Conservation (phyloP, 2,888 invertebrate species). For the Dorcus parallelipipedus region DNA sequence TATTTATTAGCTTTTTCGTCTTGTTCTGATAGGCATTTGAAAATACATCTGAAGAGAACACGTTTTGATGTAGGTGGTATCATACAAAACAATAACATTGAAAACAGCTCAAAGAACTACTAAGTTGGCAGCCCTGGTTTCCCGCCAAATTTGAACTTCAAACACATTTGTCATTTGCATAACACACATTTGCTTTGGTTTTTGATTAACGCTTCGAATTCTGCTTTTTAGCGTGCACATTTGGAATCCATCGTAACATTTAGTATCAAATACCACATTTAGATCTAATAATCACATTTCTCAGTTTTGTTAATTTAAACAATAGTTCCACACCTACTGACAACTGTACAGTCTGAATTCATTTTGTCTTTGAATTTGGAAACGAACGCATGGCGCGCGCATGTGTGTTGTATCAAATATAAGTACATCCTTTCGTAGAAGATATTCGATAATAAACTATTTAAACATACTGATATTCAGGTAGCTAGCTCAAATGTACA, state of each 20-base stretch:
- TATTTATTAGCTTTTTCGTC: too few species aligned
- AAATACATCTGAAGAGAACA: too few species aligned
- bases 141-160: too few species aligned
- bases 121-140: too few species aligned
- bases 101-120: too few species aligned
- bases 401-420: slow-evolving; percentile 16
- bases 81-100: too few species aligned
- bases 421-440: slow-evolving; percentile 18
- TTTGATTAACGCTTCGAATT: too few species aligned
- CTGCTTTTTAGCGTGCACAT: neutral
- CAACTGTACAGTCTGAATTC: neutral
- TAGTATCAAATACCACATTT: slow-evolving; percentile 7
- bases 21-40: too few species aligned
- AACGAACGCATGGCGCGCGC: neutral
- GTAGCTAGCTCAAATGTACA: slow-evolving; percentile 26
- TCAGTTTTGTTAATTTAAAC: slow-evolving; percentile 5
- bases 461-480: slow-evolving; percentile 29
- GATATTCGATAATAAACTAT: slow-evolving; percentile 17
- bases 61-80: too few species aligned
- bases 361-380: slow-evolving; percentile 14
- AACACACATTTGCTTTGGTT: too few species aligned
- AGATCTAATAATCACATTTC: slow-evolving; percentile 13
- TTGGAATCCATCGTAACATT: neutral
- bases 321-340: slow-evolving; percentile 3
- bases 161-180: too few species aligned